Evolutionary conservation across 2,888 invertebrate species (phyloP), one percentile per base, ranked within the genome.

Genomic region (Thera obeliscata): DNA sequence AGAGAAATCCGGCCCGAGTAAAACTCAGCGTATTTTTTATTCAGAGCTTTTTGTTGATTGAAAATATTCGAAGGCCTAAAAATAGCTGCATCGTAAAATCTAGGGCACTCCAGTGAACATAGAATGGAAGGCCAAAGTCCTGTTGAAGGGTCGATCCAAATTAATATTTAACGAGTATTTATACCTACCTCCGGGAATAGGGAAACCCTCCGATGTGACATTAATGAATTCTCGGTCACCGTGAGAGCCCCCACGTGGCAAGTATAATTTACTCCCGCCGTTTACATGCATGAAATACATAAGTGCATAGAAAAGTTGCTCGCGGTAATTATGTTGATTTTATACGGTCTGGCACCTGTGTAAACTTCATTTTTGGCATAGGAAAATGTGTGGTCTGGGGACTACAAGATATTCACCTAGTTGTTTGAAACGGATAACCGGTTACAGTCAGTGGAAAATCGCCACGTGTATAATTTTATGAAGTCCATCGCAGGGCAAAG

Each of bases 81-180:
- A 64, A 66, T 62, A 65, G 61, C 61, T 69, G 62, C 65, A 66
- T 12, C 56, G 56, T 50, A 56, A 69, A 69, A 69, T 64, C 57
- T 71, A 61, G 69, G 66, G 59, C 67, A 67, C 55, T 50, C 55
- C 54, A 61, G 64, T 64, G 61, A 65, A 62, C 54, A 61, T 61
- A 48, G 52, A 71, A 64, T 55, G 61, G 64, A 70, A 70, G 56
- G 58, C 46, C 65, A 56, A 62, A 66, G 64, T 56, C 68, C 61
- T 60, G 56, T 62, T 33, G 41, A 56, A 65, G 55, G 77, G 78
- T 8, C 72, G 76, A 71, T 76, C 74, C 77, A 75, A 80, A 82
- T 89, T 84, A 88, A 89, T 89, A 89, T 87, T 89, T 85, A 86
- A 89, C 76, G 76, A 74, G 76, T 78, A 75, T 46, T 46, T 46